Conservation (phyloP, 2,888 invertebrate genomes). For the Drosophila quinaria region DNA sequence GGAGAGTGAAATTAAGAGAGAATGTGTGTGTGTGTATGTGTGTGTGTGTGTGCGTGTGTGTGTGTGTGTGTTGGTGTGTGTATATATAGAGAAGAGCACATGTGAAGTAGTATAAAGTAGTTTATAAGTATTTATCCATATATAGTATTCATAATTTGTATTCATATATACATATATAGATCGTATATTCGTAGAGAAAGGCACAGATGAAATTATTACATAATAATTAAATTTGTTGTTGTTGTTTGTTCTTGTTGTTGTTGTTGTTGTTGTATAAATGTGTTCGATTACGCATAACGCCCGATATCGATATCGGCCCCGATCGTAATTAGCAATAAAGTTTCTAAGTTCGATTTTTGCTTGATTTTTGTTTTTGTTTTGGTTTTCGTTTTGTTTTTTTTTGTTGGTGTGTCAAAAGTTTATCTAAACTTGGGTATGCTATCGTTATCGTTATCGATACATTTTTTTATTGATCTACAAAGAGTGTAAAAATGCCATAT, state of each 20-base stretch:
- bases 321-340: slow-evolving; percentile 38
- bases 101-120: slow-evolving; percentile 49
- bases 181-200: slow-evolving; percentile 78
- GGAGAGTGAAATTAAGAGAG: neutral
- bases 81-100: slow-evolving; percentile 57
- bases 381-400: slow-evolving; percentile 17
- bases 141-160: slow-evolving; percentile 50
- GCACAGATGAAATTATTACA: slow-evolving; percentile 84
- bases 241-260: slow-evolving; percentile 39
- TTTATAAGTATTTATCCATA: slow-evolving; percentile 25
- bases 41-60: slow-evolving; percentile 7
- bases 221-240: slow-evolving; percentile 68
- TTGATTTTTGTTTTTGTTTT: slow-evolving; percentile 27
- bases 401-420: slow-evolving; percentile 56
- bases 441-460: slow-evolving; percentile 30
- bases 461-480: slow-evolving; percentile 58
- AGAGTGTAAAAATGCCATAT: slow-evolving; percentile 68
- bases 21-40: neutral
- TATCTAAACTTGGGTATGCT: slow-evolving; percentile 58
- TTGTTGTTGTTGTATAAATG: slow-evolving; percentile 35
- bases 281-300: slow-evolving; percentile 33
- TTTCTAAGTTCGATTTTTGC: slow-evolving; percentile 68
- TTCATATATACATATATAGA: slow-evolving; percentile 44
- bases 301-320: slow-evolving; percentile 23
- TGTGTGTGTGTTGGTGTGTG: slow-evolving; percentile 5